These are phyloP conservation scores for Deilephila elpenor DNA, from an alignment of 2,888 invertebrate species.

Conservation along the genomic window DNA sequence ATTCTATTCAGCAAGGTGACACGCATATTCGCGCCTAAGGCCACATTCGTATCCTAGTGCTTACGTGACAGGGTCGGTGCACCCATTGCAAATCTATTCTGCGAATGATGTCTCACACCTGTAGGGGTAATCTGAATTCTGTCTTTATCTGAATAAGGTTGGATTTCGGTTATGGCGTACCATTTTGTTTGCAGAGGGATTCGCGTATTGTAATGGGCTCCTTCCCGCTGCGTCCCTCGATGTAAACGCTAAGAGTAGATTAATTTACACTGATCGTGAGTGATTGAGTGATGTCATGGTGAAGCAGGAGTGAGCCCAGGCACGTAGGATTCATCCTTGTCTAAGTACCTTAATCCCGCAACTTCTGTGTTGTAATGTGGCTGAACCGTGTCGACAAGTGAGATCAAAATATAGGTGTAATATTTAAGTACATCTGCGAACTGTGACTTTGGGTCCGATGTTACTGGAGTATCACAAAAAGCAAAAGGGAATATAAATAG, in stretches of 20 bases:
- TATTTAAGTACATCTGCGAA: too few relatives aligned
- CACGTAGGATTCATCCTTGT: too few relatives aligned
- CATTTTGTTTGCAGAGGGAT: conserved; percentile 33
- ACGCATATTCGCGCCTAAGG: conserved; percentile 13
- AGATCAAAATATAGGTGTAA: too few relatives aligned
- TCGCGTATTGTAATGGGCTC: conserved; percentile 64
- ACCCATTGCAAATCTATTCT: conserved; percentile 63
- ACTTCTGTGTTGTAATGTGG: too few relatives aligned
- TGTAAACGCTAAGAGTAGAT: conserved; percentile 28
- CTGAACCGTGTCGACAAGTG: too few relatives aligned
- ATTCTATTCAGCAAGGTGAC: not conserved
- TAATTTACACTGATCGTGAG: conserved; percentile 13
- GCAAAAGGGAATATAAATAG: too few relatives aligned
- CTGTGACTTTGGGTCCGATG: too few relatives aligned
- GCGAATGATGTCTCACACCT: not conserved
- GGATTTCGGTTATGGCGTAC: conserved; percentile 37
- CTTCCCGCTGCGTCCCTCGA: conserved; percentile 66
- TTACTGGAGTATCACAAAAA: too few relatives aligned
- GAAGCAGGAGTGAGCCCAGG: not conserved
- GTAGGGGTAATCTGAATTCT: conserved; percentile 35
- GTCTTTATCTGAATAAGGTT: not conserved
- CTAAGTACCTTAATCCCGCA: too few relatives aligned
- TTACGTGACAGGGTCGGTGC: conserved; percentile 65
- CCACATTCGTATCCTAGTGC: conserved; percentile 37
- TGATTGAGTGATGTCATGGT: not conserved